phyloP scores from a whole-genome alignment of 37 sponge, comb jelly and placozoan genomes.

The Amphimedon queenslandica region DNA sequence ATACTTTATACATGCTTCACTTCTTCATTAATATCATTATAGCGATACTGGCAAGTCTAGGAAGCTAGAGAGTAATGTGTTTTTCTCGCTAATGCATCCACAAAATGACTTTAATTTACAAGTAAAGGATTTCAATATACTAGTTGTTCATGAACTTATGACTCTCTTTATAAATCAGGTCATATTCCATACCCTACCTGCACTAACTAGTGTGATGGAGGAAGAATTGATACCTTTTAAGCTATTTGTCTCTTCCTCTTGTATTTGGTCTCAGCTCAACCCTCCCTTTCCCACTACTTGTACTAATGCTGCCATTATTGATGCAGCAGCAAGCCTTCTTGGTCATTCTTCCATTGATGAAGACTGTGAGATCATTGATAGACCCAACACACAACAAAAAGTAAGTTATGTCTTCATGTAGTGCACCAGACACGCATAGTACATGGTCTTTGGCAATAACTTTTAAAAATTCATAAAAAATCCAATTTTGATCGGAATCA shows the following conservation, averaged over 20 bases:
- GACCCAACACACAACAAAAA: too few species aligned
- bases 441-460: too few species aligned
- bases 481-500: too few species aligned
- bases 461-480: too few species aligned
- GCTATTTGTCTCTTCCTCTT: neutral
- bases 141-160: neutral
- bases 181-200: conserved; percentile 56
- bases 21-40: neutral
- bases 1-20: neutral
- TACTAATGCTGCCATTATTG: neutral
- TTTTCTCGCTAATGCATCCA: conserved; percentile 33
- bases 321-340: too few species aligned
- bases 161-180: conserved; percentile 18
- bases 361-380: too few species aligned
- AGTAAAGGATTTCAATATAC: conserved; percentile 23
- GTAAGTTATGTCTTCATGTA: too few species aligned
- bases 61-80: conserved; percentile 50
- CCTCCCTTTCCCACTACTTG: too few species aligned
- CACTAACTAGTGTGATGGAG: conserved; percentile 26
- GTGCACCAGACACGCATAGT: too few species aligned
- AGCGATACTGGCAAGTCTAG: conserved; percentile 59
- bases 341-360: too few species aligned
- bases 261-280: neutral
- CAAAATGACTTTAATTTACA: conserved; percentile 60
- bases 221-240: conserved; percentile 49